Evolutionary conservation across 92 coral and sea anemone species (phyloP), one percentile per base, ranked within the genome.

Genomic region (Nematostella vectensis): DNA sequence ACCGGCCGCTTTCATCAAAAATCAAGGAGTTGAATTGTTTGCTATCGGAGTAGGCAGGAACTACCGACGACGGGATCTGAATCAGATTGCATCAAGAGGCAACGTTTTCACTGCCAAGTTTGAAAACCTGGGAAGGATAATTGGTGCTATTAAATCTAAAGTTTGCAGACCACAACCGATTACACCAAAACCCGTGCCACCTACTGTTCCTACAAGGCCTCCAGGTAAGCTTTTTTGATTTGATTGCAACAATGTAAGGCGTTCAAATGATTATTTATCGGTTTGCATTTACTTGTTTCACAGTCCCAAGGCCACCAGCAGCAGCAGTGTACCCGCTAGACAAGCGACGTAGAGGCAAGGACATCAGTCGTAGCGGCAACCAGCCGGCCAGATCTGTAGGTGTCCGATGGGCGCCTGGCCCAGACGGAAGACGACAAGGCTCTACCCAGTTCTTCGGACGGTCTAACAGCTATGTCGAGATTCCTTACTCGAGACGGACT

Each of bases 1-100:
- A 17, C 80, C 87, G 17, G 67, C 83, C 19, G 45, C 31, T 27
- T 37, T 70, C 29, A 39, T 83, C 25, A 76, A 71, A 22, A 57
- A 57, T 12, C 50, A 55, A 30, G 79, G 83, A 25, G 75, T 83
- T 1, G 86, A 83, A 27, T 13, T 83, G 6, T 78, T 83, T 48
- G 79, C 62, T 19, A 9, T 83, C 37, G 94, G 86, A 29, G 33
- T 73, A 47, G 94, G 94, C 2, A 53, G 39, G 23, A 63, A 64
- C 47, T 61, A 70, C 21, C 63, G 83, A 40, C 59, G 62, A 21
- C 61, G 58, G 0, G 64, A 77, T 30, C 53, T 77, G 37, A 71
- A 70, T 36, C 65, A 77, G 48, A 67, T 77, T 17, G 83, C 83
- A 24, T 66, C 83, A 29, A 57, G 68, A 31, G 44, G 78, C 1